Evolutionary conservation across 2,888 invertebrate species (phyloP).

Genomic region (Andrena flavipes): DNA sequence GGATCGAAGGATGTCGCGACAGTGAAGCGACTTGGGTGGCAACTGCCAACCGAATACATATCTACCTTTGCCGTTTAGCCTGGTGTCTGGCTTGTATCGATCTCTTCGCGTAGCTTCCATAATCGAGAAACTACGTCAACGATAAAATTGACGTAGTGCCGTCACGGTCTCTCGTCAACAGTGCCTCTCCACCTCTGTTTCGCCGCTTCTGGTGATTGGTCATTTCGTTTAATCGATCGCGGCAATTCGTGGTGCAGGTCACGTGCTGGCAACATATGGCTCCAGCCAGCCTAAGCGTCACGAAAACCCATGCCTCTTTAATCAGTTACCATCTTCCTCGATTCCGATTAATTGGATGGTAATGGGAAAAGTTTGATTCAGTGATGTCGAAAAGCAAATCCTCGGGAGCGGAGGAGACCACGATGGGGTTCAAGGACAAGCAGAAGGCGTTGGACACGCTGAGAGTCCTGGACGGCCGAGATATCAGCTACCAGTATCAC

Average conservation of each 20-base stretch:
- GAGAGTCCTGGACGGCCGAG: slow-evolving; percentile 88
- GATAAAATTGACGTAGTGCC: slow-evolving; percentile 57
- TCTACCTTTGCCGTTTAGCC: not conserved
- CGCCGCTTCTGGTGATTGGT: slow-evolving; percentile 30
- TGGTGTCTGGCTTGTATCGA: slow-evolving; percentile 50
- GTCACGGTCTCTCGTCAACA: slow-evolving; percentile 35
- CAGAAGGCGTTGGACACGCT: slow-evolving; percentile 90
- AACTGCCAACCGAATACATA: not conserved
- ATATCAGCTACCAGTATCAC: slow-evolving; percentile 88
- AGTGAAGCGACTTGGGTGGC: not conserved
- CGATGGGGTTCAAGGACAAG: slow-evolving; percentile 91
- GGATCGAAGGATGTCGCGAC: too few species aligned
- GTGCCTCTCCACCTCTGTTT: slow-evolving; percentile 21
- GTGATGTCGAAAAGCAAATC: slow-evolving; percentile 79
- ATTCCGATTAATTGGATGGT: not conserved
- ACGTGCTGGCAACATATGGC: not conserved
- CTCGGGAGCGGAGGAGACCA: slow-evolving; percentile 85
- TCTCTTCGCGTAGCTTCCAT: slow-evolving; percentile 30
- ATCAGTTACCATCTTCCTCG: not conserved
- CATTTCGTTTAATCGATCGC: slow-evolving; percentile 42
- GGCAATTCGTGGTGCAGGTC: slow-evolving; percentile 13
- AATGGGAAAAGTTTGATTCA: not conserved
- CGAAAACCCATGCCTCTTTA: not conserved
- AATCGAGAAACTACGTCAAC: slow-evolving; percentile 58
- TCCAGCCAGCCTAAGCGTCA: not conserved